Evolutionary conservation across 1,140 invertebrate species (phyloP).

Genomic region (Lerema accius): DNA sequence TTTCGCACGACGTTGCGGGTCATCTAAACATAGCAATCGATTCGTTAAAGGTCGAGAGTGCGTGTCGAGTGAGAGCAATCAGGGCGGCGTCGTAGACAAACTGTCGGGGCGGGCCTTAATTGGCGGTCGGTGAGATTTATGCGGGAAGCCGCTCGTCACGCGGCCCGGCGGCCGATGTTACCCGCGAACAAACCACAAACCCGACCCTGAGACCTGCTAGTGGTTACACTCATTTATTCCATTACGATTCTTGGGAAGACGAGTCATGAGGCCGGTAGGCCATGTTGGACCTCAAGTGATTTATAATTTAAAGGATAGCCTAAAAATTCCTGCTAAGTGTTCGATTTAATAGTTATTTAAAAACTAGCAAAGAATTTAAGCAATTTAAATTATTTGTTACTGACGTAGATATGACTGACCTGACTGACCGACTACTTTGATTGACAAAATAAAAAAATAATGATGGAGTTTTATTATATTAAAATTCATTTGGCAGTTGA

Average conservation of each 20-base stretch:
- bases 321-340: too few relatives aligned
- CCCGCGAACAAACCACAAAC: constrained; percentile 44
- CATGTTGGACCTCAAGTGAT: too few relatives aligned
- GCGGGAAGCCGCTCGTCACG: constrained; percentile 67
- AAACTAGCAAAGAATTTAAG: too few relatives aligned
- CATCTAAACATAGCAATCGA: constrained; percentile 21
- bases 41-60: constrained; percentile 40
- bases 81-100: constrained; percentile 75
- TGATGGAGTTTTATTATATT: too few relatives aligned
- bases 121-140: constrained; percentile 81
- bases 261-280: too few relatives aligned
- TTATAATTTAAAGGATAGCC: too few relatives aligned
- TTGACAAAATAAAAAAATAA: too few relatives aligned
- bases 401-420: too few relatives aligned
- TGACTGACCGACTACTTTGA: too few relatives aligned
- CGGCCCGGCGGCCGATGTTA: constrained; percentile 52
- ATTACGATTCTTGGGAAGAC: neutral
- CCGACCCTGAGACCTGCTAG: constrained; percentile 29
- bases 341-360: too few relatives aligned
- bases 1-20: neutral
- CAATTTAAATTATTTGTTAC: too few relatives aligned
- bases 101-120: constrained; percentile 77
- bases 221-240: constrained; percentile 17
- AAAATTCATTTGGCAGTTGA: too few relatives aligned
- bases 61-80: constrained; percentile 67